Evolutionary conservation across 2,113 vertebrate species (phyloP).

Genomic region (Thinocorus orbignyianus): DNA sequence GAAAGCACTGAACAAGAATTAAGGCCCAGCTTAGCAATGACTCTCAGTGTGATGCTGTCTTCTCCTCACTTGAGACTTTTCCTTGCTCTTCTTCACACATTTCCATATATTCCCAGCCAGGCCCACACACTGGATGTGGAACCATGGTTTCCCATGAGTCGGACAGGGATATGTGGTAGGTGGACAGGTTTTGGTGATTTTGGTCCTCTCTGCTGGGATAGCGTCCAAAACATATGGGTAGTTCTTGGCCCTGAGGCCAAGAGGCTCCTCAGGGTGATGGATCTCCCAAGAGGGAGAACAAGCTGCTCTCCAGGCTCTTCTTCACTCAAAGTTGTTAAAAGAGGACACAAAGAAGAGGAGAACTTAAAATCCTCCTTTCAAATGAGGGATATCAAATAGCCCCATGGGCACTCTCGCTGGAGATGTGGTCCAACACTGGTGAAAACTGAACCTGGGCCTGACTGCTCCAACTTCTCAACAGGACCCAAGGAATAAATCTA

Average conservation of each 20-base stretch:
- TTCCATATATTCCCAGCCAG: background rate
- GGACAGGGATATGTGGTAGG: background rate
- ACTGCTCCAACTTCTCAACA: background rate
- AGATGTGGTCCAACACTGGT: background rate
- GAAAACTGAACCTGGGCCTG: background rate
- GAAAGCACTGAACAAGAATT: background rate
- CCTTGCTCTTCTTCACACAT: background rate
- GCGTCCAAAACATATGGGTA: background rate
- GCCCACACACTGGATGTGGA: background rate
- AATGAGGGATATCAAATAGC: background rate
- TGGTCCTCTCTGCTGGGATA: background rate
- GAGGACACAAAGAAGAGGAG: background rate
- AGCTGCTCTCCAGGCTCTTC: background rate
- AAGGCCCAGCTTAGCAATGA: background rate
- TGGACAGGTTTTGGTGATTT: background rate
- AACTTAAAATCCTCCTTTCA: background rate
- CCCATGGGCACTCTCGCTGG: background rate
- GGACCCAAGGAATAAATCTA: background rate
- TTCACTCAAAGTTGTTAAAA: background rate
- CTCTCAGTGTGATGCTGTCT: background rate
- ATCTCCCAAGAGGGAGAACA: background rate
- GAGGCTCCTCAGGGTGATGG: background rate
- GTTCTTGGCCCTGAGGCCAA: fast-evolving
- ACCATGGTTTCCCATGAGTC: background rate
- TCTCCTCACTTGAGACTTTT: background rate